Base-by-base conservation (phyloP, 2,888 invertebrate genomes). In the Eupithecia centaureata region DNA sequence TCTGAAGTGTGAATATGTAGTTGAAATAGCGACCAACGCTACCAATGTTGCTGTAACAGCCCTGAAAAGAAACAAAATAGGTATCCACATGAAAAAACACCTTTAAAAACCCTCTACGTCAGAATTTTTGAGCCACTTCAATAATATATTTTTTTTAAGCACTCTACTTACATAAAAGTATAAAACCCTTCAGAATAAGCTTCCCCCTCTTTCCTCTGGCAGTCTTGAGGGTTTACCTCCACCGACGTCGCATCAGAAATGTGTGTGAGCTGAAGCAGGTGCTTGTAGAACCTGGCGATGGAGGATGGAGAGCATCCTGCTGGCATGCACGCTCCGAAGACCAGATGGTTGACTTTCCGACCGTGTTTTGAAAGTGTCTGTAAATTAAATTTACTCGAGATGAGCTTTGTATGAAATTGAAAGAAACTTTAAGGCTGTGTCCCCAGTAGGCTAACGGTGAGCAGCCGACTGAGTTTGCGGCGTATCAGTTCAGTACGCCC, bases 321-420 rank as follows among this genome's bases (percentile, higher is more conserved):
- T 2, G 86, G 85, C 22, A 84, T 28, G 42, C 86, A 86, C 0
- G 79, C 62, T 0, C 86, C 86, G 77, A 81, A 79, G 0, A 68
- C 72, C 27, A 85, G 42, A 0, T 63, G 62, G 32, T 81, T 81
- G 18, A 77, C 52, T 0, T 71, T 0, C 77, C 77, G 30, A 1
- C 60, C 54, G 8, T 12, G 0, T 30, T 3, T 25, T 62, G 65
- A 47, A 33, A 60, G 13, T 15, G 69, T 65, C 69, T 69, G 54
- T 1, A 61, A 61, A 27, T 7, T 15, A 28, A 38, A 10, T 30
- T 28, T 33, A 54, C 2, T 33, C 2, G 13, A 33, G n/a, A 38
- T 15, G n/a, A 38, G 1, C 35, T 38, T 38, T 38, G 35, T 38
- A n/a, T 38, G 5, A 5, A n/a, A 5, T n/a, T n/a, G 1, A n/a